Conservation (phyloP, 1,140 invertebrate genomes). For the Leucophenga varia region DNA sequence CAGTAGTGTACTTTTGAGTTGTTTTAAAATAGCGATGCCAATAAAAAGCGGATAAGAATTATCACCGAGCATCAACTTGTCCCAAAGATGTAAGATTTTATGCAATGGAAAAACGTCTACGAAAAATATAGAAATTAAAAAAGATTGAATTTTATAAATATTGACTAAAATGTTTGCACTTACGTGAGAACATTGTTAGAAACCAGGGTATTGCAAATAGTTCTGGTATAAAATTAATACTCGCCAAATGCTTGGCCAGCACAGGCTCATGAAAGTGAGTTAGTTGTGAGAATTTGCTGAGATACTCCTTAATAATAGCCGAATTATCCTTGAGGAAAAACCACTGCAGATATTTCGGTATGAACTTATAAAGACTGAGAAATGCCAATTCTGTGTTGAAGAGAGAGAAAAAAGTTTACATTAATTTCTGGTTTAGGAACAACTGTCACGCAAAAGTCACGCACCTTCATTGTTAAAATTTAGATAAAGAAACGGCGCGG, state of each 20-base stretch:
- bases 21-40: constrained; percentile 89
- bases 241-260: constrained; percentile 86
- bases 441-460: neutral
- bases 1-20: constrained; percentile 81
- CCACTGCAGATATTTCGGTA: constrained; percentile 94
- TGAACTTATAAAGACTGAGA: constrained; percentile 90
- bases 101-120: constrained; percentile 96
- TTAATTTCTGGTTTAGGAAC: no score
- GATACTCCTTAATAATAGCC: constrained; percentile 94
- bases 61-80: constrained; percentile 90
- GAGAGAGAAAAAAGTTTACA: constrained; percentile 24
- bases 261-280: constrained; percentile 94
- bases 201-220: constrained; percentile 99
- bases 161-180: constrained; percentile 48
- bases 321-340: constrained; percentile 99
- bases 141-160: neutral
- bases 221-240: constrained; percentile 95
- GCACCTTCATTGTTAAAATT: constrained; percentile 97
- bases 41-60: constrained; percentile 94
- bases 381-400: constrained; percentile 86
- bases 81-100: constrained; percentile 98
- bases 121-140: neutral
- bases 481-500: constrained; percentile 93
- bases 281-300: constrained; percentile 95
- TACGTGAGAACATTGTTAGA: constrained; percentile 98